Evolutionary conservation across 2,888 invertebrate species (phyloP).

Genomic region (Tridacna gigas): DNA sequence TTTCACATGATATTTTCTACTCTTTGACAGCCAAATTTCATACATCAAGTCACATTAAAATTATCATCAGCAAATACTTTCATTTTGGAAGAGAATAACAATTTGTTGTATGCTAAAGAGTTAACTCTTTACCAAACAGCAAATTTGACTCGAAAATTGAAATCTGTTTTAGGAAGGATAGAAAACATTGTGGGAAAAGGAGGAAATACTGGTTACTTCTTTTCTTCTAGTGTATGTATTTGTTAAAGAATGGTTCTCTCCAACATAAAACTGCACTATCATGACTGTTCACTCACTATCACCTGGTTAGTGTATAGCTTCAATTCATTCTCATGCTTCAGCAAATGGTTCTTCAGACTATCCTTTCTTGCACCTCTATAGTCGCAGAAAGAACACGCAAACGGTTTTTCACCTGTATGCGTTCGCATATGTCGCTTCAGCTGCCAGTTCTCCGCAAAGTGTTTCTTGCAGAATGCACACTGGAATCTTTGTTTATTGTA

Average conservation of each 20-base stretch:
- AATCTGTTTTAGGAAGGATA: no score
- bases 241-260: not conserved
- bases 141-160: no score
- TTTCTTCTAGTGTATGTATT: not conserved
- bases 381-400: not conserved
- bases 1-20: no score
- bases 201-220: no score
- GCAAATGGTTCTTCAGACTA: not conserved
- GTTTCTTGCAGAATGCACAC: not conserved
- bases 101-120: no score
- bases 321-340: not conserved
- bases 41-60: no score
- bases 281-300: not conserved
- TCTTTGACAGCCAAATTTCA: no score
- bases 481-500: not conserved
- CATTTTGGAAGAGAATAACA: no score
- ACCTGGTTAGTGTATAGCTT: not conserved
- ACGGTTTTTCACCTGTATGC: slow-evolving; percentile 2
- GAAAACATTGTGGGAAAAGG: no score
- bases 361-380: not conserved
- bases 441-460: not conserved
- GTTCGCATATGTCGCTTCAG: not conserved
- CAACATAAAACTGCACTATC: not conserved
- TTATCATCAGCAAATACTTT: no score
- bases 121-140: no score